Base-by-base conservation (phyloP, 1,140 invertebrate genomes). In the Luehdorfia chinensis region DNA sequence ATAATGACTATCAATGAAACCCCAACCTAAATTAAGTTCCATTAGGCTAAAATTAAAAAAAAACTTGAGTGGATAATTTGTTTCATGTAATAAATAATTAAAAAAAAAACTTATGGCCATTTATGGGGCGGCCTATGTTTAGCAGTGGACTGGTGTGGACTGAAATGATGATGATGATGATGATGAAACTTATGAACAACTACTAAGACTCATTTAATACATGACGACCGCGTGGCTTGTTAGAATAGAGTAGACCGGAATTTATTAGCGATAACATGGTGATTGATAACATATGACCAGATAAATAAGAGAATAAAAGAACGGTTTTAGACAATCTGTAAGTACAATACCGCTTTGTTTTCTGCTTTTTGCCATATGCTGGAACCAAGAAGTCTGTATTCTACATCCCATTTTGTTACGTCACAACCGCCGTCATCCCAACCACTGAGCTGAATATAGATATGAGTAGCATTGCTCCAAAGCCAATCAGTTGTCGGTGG, bases 1-100 rank as follows among this genome's bases (percentile, higher is more conserved):
- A 43, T 74, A 79, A 89, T 89, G 73, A 92, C 93, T 1, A 91
- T 90, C 88, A 91, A 96, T 50, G 92, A 93, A 64, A 88, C 91
- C 66, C 92, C 91, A 68, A 87, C 73, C 76, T 4, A 74, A 47
- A 25, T 58, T 66, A 8, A 67, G 16, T 14, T 81, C 75, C 48
- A 72, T 58, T n/a, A 5, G 74, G 47, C 80, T 84, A 39, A 13
- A 27, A 36, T n/a, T n/a, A 5, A 13, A 37, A 36, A 21, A 23
- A 11, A 4, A 19, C 1, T 19, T 9, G n/a, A 36, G 0, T 8
- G 6, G n/a, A n/a, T n/a, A n/a, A n/a, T n/a, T n/a, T n/a, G n/a
- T n/a, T n/a, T n/a, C n/a, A n/a, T 12, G 7, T 5, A 5, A 5
- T 12, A 30, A 4, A 12, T n/a, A n/a, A n/a, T n/a, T n/a, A 12